These are phyloP conservation scores for Phocoena sinus DNA, from an alignment of 2,113 vertebrate genomes.

Conservation along the genomic window DNA sequence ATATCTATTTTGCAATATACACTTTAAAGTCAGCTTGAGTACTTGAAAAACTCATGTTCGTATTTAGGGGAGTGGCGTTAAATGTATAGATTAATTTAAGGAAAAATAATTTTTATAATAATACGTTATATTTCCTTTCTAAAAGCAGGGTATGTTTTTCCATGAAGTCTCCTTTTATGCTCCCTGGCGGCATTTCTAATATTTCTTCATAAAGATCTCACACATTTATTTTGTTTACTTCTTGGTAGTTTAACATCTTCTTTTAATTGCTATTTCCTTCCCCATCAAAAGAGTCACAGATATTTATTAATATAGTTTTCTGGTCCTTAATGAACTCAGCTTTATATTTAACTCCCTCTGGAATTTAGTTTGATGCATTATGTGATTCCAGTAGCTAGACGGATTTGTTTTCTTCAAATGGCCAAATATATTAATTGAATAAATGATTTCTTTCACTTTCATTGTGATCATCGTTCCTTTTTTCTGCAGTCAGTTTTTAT, in stretches of 20 bases:
- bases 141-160: not conserved
- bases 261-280: not conserved
- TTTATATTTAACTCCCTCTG: constrained; percentile 30
- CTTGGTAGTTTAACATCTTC: not conserved
- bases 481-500: not conserved
- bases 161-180: not conserved
- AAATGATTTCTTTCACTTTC: not conserved
- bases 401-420: not conserved
- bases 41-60: not conserved
- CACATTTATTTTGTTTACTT: not conserved
- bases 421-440: not conserved
- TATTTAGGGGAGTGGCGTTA: not conserved
- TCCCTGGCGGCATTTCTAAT: not conserved
- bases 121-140: not conserved
- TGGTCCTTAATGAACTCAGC: not conserved
- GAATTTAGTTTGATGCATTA: constrained; percentile 24
- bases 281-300: not conserved
- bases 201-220: not conserved
- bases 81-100: not conserved
- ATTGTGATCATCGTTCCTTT: not conserved
- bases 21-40: not conserved
- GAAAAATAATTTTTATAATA: not conserved
- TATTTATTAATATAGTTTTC: constrained; percentile 30
- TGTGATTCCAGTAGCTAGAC: not conserved
- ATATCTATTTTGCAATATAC: not conserved